Conservation (phyloP, 2,888 invertebrate genomes). For the Drosophila prolongata region DNA sequence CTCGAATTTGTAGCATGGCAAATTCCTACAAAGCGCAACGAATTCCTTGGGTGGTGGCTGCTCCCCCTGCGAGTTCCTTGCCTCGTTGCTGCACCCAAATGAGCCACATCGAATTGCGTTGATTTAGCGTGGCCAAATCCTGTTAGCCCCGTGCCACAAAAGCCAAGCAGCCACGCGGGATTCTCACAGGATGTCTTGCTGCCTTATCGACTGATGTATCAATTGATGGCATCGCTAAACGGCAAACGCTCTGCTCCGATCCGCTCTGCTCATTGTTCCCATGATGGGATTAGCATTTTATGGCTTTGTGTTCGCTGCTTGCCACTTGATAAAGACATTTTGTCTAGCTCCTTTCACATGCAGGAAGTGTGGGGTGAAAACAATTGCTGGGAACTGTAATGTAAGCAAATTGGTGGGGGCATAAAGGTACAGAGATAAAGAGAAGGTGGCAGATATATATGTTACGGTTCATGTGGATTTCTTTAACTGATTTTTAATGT, state of each 20-base stretch:
- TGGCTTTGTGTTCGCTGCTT: conserved; percentile 68
- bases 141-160: conserved; percentile 72
- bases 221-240: conserved; percentile 72
- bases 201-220: conserved; percentile 74
- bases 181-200: conserved; percentile 69
- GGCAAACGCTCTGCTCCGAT: conserved; percentile 42
- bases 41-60: conserved; percentile 74
- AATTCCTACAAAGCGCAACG: conserved; percentile 84
- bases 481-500: too few species aligned
- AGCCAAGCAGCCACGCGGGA: conserved; percentile 50
- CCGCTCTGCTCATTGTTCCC: conserved; percentile 71
- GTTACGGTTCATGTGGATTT: neutral
- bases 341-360: conserved; percentile 1
- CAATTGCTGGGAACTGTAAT: conserved; percentile 32
- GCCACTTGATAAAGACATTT: conserved; percentile 77
- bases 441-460: neutral
- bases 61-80: conserved; percentile 39
- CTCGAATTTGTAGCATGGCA: conserved; percentile 70
- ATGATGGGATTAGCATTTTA: conserved; percentile 80
- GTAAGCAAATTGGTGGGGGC: conserved; percentile 25
- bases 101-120: conserved; percentile 81
- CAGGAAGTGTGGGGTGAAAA: conserved; percentile 4
- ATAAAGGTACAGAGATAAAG: neutral
- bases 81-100: conserved; percentile 74
- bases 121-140: conserved; percentile 82